Base-by-base conservation (phyloP, 2,888 invertebrate species). In the Drosophila pseudotakahashii region DNA sequence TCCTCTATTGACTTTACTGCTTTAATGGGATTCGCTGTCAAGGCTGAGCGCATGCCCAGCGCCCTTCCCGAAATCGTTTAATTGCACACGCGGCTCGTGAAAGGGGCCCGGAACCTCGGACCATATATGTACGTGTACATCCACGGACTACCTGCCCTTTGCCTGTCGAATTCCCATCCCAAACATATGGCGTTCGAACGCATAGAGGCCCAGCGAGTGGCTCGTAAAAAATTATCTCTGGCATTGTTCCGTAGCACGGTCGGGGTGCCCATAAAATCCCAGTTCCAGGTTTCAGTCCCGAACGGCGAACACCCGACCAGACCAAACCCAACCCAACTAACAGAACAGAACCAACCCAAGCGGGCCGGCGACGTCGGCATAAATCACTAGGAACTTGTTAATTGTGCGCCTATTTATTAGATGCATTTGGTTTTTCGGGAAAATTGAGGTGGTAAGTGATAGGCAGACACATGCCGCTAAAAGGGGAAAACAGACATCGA, bases 321-420 rank as follows among this genome's bases (percentile, higher is more conserved):
- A 47, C 23, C 44, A 26, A 3, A 50, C 19, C 52, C 62, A 55
- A 42, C 53, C 32, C 51, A 45, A 19, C 42, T 16, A 16, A 54
- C 61, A 58, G 59, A 42, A 23, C 48, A 51, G 36, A 41, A 39
- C 55, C 60, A 71, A 51, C 58, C 80, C 61, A 19, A 53, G 61
- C 64, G 50, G 55, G 23, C 61, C 55, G 63, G 50, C 76, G 69
- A 70, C 48, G 84, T 66, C 83, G 80, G 78, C 80, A 85, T 87
- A 84, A 84, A 85, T 88, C 83, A 85, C 77, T 81, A 66, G 80
- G 45, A 84, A 84, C 82, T 88, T 84, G 88, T 84, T 84, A 84
- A 84, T 84, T 87, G 88, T 85, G 72, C 76, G 84, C 81, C 64
- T 81, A 81, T 78, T 82, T 86, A 81, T 78, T 86, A 76, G 77